Evolutionary conservation across 2,888 invertebrate species (phyloP).

Genomic region (Xestia ashworthii): DNA sequence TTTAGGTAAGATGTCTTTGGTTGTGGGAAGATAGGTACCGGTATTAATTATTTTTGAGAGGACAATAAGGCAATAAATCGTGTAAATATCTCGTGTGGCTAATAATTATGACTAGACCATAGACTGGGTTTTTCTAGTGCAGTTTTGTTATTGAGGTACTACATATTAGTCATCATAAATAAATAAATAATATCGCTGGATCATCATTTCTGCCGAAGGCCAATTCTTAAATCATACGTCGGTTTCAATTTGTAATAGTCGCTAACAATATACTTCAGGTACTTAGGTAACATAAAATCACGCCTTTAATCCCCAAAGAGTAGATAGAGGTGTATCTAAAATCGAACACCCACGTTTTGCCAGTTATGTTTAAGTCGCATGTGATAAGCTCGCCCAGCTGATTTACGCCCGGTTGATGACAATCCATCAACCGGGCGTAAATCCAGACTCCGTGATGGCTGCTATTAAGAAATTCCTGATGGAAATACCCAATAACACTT

Average conservation of each 20-base stretch:
- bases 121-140: constrained; percentile 17
- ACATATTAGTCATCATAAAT: background rate
- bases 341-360: too few species aligned
- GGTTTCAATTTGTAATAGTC: background rate
- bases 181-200: too few species aligned
- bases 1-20: background rate
- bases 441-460: too few species aligned
- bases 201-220: too few species aligned
- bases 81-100: background rate
- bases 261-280: background rate
- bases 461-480: too few species aligned
- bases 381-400: too few species aligned
- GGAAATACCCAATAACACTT: too few species aligned
- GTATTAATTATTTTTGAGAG: background rate
- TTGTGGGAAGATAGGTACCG: constrained; percentile 4
- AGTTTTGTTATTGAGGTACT: background rate
- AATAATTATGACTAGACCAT: background rate
- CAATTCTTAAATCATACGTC: background rate
- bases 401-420: too few species aligned
- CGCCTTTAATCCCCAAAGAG: too few species aligned
- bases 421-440: too few species aligned
- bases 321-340: too few species aligned
- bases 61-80: background rate
- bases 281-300: background rate
- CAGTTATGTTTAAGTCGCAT: too few species aligned